A percentile compares a stretch with the other conserved stretches of the same genome.
Evolutionary conservation across 2,113 vertebrate genomes (phyloP).

Genomic region (Mola mola): DNA sequence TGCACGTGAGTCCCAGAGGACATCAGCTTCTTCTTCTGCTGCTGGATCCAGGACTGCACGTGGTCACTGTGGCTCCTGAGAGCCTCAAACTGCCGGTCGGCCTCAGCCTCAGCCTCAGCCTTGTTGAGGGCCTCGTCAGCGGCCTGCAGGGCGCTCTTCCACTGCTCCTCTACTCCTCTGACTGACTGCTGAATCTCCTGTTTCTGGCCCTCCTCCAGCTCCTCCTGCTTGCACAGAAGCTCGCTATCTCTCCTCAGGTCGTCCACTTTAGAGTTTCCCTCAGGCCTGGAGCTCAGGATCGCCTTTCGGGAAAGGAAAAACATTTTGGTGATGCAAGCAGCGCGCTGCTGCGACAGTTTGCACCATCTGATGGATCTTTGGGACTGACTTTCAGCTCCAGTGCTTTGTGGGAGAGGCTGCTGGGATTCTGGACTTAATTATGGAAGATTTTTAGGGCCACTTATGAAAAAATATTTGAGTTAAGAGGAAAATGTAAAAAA

Average conservation of each 20-base stretch:
- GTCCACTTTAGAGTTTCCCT: slow-evolving; percentile 69
- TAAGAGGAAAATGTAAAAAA: no score
- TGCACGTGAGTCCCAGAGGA: slow-evolving; percentile 16
- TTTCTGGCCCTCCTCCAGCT: slow-evolving; percentile 57
- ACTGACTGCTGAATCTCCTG: slow-evolving; percentile 38
- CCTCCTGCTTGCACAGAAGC: slow-evolving; percentile 55
- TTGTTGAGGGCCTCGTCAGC: slow-evolving; percentile 55
- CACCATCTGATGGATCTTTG: neutral
- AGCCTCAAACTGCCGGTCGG: slow-evolving; percentile 46
- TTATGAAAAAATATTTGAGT: no score
- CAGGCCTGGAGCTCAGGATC: slow-evolving; percentile 54
- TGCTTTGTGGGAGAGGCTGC: no score
- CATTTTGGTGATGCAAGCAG: neutral
- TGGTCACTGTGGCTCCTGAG: slow-evolving; percentile 50
- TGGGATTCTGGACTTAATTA: no score
- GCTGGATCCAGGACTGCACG: slow-evolving; percentile 65
- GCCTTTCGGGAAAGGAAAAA: slow-evolving; percentile 38
- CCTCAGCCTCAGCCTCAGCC: slow-evolving; percentile 37
- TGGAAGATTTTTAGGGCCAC: no score
- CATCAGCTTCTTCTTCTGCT: slow-evolving; percentile 60
- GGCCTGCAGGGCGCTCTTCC: slow-evolving; percentile 59
- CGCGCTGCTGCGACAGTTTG: neutral
- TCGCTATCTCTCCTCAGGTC: slow-evolving; percentile 49
- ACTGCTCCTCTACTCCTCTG: slow-evolving; percentile 65
- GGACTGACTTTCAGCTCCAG: no score